Percentiles rank a stretch among this genome's conserved stretches.
Conservation (phyloP, 2,113 vertebrate species). For the Muscicapa adusta region DNA sequence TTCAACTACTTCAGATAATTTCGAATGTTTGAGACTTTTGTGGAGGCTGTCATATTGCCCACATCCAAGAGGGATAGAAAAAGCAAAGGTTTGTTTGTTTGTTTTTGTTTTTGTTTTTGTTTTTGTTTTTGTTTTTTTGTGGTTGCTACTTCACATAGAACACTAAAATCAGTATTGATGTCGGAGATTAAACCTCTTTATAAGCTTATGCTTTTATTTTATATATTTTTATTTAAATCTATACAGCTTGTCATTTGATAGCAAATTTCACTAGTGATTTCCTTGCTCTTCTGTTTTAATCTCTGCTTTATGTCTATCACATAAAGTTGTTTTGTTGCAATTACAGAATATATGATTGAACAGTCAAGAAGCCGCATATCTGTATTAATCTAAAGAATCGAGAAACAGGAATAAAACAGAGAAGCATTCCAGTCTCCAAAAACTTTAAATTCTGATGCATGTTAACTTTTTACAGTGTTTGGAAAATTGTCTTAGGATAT, state of each 20-base stretch:
- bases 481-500: background rate
- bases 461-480: background rate
- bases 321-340: background rate
- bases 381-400: constrained; percentile 4
- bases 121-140: background rate
- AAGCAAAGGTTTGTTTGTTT: background rate
- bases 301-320: background rate
- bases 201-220: background rate
- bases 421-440: constrained; percentile 5
- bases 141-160: background rate
- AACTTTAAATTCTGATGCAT: background rate
- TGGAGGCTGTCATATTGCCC: background rate
- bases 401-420: background rate
- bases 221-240: background rate
- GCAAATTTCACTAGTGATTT: background rate
- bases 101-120: background rate
- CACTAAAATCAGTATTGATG: background rate
- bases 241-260: background rate
- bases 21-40: background rate
- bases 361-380: background rate
- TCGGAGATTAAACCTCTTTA: background rate
- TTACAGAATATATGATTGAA: background rate
- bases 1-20: background rate
- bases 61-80: background rate
- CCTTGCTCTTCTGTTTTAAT: background rate